A percentile compares a stretch with the other conserved stretches of the same genome.
phyloP scores from a whole-genome alignment of 2,113 vertebrate genomes.

The Corvus hawaiiensis region DNA sequence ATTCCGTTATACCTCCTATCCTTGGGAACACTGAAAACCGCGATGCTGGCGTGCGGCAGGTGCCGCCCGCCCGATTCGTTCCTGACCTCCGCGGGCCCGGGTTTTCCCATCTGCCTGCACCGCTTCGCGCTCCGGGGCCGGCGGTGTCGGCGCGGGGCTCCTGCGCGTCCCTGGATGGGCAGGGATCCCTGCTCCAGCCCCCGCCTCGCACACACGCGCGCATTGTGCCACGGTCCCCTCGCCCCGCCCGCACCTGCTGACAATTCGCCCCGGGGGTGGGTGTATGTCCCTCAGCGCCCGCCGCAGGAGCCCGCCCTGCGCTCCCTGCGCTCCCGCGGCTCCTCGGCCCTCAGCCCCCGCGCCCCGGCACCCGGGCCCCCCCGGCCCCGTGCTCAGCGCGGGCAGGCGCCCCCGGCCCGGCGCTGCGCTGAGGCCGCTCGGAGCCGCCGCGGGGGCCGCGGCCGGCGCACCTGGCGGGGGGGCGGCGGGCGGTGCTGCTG shows the following conservation, averaged over 20 bases:
- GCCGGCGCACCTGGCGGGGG: too few relatives aligned
- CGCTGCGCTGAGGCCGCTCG: too few relatives aligned
- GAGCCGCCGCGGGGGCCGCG: too few relatives aligned
- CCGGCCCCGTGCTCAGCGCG: too few relatives aligned
- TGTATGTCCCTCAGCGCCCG: not conserved
- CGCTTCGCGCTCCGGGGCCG: fast-evolving
- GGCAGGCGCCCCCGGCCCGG: too few relatives aligned
- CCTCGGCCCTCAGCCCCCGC: not conserved
- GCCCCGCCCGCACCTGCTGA: not conserved
- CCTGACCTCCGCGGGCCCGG: not conserved
- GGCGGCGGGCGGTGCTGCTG: too few relatives aligned
- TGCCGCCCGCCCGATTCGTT: not conserved
- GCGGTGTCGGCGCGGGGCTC: fast-evolving
- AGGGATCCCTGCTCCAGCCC: fast-evolving
- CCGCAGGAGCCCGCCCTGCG: not conserved
- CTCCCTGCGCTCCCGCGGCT: not conserved
- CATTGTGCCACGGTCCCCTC: fast-evolving
- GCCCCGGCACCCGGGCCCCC: too few relatives aligned
- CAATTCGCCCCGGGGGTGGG: not conserved
- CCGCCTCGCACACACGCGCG: not conserved
- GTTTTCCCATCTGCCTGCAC: fast-evolving
- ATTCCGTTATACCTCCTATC: fast-evolving
- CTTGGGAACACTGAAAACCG: not conserved
- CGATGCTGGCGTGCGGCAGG: not conserved
- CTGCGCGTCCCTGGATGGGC: not conserved